Evolutionary conservation across 2,797 vertebrate genomes (phyloP).

Genomic region (Enteromius viviparus): DNA sequence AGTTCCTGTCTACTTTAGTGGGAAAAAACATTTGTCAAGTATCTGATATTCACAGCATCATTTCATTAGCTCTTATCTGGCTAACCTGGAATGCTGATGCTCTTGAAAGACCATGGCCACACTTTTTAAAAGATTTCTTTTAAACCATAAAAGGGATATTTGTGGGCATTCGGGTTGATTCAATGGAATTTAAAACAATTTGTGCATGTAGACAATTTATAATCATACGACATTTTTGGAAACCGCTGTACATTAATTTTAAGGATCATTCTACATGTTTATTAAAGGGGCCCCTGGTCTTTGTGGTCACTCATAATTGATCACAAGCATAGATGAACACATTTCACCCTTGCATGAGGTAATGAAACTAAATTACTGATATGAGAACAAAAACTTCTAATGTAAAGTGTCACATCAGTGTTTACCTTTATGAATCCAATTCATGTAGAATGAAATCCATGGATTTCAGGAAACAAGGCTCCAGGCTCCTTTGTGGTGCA

Average conservation of each 20-base stretch:
- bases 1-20: background rate
- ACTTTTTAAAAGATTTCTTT: background rate
- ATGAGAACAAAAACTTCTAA: background rate
- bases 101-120: background rate
- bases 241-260: background rate
- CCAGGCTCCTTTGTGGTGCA: background rate
- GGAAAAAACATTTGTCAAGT: background rate
- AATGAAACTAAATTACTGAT: background rate
- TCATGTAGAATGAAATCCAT: background rate
- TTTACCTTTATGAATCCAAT: background rate
- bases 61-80: background rate
- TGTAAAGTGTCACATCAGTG: background rate
- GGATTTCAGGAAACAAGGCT: background rate
- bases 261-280: background rate
- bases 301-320: background rate
- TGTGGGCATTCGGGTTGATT: background rate
- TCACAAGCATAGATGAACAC: background rate
- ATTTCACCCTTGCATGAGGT: background rate
- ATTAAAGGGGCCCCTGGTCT: background rate
- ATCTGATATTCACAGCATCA: background rate
- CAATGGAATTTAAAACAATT: background rate
- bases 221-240: background rate
- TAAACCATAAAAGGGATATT: background rate
- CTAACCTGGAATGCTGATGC: background rate
- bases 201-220: background rate